Conservation (phyloP, 2,797 vertebrate genomes). For the Gallirallus australis region DNA sequence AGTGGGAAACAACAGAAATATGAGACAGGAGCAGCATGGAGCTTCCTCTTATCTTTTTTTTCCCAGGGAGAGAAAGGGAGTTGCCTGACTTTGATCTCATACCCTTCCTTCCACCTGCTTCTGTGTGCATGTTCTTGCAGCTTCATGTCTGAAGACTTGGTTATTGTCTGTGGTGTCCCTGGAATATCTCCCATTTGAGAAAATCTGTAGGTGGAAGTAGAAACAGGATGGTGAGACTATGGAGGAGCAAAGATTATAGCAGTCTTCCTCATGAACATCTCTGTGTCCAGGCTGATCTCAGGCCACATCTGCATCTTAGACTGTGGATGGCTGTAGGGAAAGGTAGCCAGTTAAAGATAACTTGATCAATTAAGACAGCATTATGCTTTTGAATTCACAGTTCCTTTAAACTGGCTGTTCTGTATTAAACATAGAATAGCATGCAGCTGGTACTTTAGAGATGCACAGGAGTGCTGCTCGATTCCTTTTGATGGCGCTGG, state of each 20-base stretch:
- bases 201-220: constrained; percentile 12
- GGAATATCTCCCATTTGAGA: constrained; percentile 12
- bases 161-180: background rate
- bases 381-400: background rate
- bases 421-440: background rate
- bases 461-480: background rate
- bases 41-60: constrained; percentile 21
- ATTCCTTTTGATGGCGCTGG: background rate
- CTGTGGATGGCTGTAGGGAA: background rate
- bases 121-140: background rate
- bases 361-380: background rate
- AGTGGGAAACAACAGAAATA: background rate
- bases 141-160: constrained; percentile 44
- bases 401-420: background rate
- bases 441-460: background rate
- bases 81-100: constrained; percentile 46
- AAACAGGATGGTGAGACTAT: constrained; percentile 12
- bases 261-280: background rate
- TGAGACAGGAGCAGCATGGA: background rate
- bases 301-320: background rate
- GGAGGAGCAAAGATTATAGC: background rate
- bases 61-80: constrained; percentile 23
- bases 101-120: constrained; percentile 45
- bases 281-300: background rate
- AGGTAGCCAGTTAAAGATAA: background rate